Evolutionary conservation across 2,797 vertebrate genomes (phyloP), one percentile per base, ranked within the genome.

Genomic region (Craterocephalus amniculus): DNA sequence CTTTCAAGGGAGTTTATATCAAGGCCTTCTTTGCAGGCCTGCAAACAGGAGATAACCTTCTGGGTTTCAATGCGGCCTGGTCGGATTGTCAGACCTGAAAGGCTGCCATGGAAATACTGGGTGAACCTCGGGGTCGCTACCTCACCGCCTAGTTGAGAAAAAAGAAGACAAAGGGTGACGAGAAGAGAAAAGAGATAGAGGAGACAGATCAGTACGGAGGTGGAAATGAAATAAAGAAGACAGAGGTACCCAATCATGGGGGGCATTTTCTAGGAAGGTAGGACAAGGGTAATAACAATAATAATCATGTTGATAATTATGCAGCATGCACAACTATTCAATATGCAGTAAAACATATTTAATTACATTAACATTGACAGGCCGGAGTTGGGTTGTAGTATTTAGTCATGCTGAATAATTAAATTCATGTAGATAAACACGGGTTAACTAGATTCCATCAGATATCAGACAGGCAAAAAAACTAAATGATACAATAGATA

Each of bases 21-120:
- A 59, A 99, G 95, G 14, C 97, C 97, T 91, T 99, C 98, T 87
- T 98, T 99, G 93, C 98, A 99, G 86, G 97, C 96, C 87, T 99
- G 98, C 88, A 99, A 93, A 87, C 98, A 99, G 87, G 97, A 97
- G 92, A 99, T 97, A 89, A 99, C 96, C 90, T 97, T 98, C 89
- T 97, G 96, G 79, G 95, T 98, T 89, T 99, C 97, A 70, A 97
- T 97, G 88, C 95, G 97, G 24, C 97, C 97, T 0, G 97, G 96
- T 8, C 96, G 95, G 71, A 99, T 96, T 4, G 96, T 98, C 74
- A 99, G 95, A 45, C 97, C 96, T 20, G 98, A 98, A 87, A 99
- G 94, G 88, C 96, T 98, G 74, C 98, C 98, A 0, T 93, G 96
- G 88, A 99, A 99, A 91, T 96, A 98, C 78, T 99, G 98, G 34